phyloP scores from a whole-genome alignment of 2,888 invertebrate species.

The Caenorhabditis japonica region DNA sequence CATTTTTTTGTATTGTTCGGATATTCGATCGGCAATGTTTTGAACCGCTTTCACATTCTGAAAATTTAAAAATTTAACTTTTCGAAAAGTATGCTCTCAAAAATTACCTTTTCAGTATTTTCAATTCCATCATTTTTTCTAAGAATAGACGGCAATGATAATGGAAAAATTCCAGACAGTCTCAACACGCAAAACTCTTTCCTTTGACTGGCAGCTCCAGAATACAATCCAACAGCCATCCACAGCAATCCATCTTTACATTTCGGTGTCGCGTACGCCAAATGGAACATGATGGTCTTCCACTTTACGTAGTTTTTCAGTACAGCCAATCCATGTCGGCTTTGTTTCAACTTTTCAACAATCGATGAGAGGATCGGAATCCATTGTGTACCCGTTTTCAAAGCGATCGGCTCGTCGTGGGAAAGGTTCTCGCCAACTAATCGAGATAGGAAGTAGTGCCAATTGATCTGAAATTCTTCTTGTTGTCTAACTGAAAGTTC shows the following conservation, averaged over 20 bases:
- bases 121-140: slow-evolving; percentile 57
- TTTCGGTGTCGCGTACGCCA: slow-evolving; percentile 54
- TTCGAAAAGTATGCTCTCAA: background rate
- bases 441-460: slow-evolving; percentile 57
- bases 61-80: background rate
- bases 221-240: slow-evolving; percentile 46
- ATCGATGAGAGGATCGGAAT: slow-evolving; percentile 49
- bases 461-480: slow-evolving; percentile 58
- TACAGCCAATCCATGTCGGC: slow-evolving; percentile 43
- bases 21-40: slow-evolving; percentile 51
- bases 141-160: slow-evolving; percentile 56
- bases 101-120: slow-evolving; percentile 43
- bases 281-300: slow-evolving; percentile 58
- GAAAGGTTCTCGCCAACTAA: slow-evolving; percentile 42
- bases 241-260: slow-evolving; percentile 41
- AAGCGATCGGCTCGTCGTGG: slow-evolving; percentile 51
- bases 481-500: too few relatives aligned
- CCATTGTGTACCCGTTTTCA: slow-evolving; percentile 58
- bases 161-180: slow-evolving; percentile 56
- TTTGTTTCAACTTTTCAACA: slow-evolving; percentile 33
- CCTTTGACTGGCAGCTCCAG: slow-evolving; percentile 52
- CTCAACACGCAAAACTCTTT: slow-evolving; percentile 61
- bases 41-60: slow-evolving; percentile 48
- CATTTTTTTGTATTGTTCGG: slow-evolving; percentile 32
- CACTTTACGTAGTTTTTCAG: slow-evolving; percentile 58